phyloP scores from a whole-genome alignment of 1,140 invertebrate genomes.

The Leptinotarsa texana region DNA sequence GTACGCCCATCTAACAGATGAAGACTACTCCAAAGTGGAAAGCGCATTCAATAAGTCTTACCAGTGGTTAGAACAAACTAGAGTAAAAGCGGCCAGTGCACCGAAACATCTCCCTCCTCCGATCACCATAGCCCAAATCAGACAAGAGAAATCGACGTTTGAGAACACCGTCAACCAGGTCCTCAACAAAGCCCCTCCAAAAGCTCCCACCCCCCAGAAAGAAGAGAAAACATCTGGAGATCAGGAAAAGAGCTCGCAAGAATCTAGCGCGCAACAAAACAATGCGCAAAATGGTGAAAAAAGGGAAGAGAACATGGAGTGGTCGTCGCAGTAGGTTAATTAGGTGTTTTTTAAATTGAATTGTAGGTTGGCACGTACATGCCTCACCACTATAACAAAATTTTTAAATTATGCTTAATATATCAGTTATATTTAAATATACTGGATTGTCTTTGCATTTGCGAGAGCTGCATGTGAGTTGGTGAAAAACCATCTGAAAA shows the following conservation, averaged over 20 bases:
- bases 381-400: conserved; percentile 18
- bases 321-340: conserved; percentile 42
- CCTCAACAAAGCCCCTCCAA: conserved; percentile 85
- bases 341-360: conserved; percentile 27
- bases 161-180: conserved; percentile 73
- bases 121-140: conserved; percentile 76
- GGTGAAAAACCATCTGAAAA: background rate
- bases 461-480: background rate
- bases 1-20: conserved; percentile 80
- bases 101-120: conserved; percentile 70
- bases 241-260: conserved; percentile 34
- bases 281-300: conserved; percentile 25
- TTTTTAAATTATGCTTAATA: conserved; percentile 21
- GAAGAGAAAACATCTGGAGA: conserved; percentile 55
- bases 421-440: conserved; percentile 17
- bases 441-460: background rate
- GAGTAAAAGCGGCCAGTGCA: conserved; percentile 63
- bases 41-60: conserved; percentile 62
- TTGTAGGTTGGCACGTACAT: background rate
- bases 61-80: conserved; percentile 76
- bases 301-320: conserved; percentile 50
- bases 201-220: conserved; percentile 61
- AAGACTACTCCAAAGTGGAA: conserved; percentile 75
- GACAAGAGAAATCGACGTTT: conserved; percentile 70
- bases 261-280: conserved; percentile 38